Evolutionary conservation across 2,888 invertebrate species (phyloP).

Genomic region (Melipona beecheii): DNA sequence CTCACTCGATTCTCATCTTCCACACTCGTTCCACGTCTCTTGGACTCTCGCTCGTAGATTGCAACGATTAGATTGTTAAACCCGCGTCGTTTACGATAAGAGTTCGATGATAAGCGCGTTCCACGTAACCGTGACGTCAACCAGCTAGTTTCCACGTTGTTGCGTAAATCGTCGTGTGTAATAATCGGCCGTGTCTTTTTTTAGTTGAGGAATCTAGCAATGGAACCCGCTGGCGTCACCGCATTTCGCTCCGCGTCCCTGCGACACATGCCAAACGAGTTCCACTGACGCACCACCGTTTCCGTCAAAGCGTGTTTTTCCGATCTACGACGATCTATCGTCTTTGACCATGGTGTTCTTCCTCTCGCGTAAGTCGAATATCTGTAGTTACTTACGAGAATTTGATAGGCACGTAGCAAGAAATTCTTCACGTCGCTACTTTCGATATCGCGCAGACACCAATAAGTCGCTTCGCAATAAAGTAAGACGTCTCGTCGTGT

Average conservation of each 20-base stretch:
- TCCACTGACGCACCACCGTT: neutral
- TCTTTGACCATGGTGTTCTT: neutral
- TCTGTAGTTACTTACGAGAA: no score
- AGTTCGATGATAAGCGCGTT: neutral
- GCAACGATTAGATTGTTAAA: neutral
- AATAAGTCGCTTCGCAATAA: neutral
- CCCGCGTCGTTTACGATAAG: neutral
- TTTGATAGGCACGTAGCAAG: neutral
- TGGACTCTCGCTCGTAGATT: neutral
- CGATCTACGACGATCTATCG: slow-evolving; percentile 6
- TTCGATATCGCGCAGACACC: no score
- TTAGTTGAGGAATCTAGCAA: neutral
- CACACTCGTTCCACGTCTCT: neutral
- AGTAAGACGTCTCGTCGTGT: no score
- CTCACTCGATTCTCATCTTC: neutral
- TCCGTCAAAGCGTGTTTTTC: neutral
- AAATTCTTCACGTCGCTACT: neutral
- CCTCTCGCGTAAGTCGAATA: neutral
- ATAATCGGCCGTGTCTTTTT: slow-evolving; percentile 15
- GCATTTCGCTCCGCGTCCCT: no score
- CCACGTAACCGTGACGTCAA: neutral
- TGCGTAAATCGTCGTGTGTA: slow-evolving; percentile 3
- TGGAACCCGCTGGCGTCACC: neutral
- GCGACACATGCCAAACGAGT: slow-evolving; percentile 8
- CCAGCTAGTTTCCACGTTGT: neutral